Percentiles rank a stretch among this genome's conserved stretches.
Conservation (phyloP, 2,888 invertebrate species). For the Drosophila pegasa region DNA sequence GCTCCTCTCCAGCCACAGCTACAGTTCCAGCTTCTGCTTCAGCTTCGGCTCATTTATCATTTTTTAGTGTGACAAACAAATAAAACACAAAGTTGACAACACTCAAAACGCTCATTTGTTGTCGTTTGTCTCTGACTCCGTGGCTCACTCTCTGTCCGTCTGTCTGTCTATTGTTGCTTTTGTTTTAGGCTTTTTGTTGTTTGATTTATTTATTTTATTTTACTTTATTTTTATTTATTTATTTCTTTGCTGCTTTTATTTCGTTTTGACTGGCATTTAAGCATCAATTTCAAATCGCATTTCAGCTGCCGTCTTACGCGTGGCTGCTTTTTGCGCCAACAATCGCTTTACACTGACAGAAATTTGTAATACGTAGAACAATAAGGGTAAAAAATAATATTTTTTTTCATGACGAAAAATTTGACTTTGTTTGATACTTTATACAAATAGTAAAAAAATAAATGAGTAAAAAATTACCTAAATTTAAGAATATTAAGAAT, state of each 20-base stretch:
- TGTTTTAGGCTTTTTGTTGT: slow-evolving; percentile 24
- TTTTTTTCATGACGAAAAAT: too few relatives aligned
- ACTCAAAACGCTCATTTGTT: slow-evolving; percentile 70
- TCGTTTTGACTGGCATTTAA: slow-evolving; percentile 69
- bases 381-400: too few relatives aligned
- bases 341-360: slow-evolving; percentile 19
- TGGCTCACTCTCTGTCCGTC: slow-evolving; percentile 11
- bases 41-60: slow-evolving; percentile 69
- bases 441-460: too few relatives aligned
- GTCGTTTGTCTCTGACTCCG: slow-evolving; percentile 63
- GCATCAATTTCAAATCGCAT: slow-evolving; percentile 69
- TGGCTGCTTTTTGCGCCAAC: slow-evolving; percentile 34
- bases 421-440: too few relatives aligned
- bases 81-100: slow-evolving; percentile 62
- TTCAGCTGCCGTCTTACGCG: slow-evolving; percentile 74
- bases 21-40: not conserved
- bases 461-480: too few relatives aligned
- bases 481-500: too few relatives aligned
- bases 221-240: slow-evolving; percentile 35
- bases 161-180: slow-evolving; percentile 28
- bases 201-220: slow-evolving; percentile 35
- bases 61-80: slow-evolving; percentile 59
- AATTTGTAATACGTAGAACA: not conserved
- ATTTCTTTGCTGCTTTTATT: slow-evolving; percentile 31
- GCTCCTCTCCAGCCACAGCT: not conserved